Base-by-base conservation (phyloP, 2,888 invertebrate species). In the Ornithoptera priamus region DNA sequence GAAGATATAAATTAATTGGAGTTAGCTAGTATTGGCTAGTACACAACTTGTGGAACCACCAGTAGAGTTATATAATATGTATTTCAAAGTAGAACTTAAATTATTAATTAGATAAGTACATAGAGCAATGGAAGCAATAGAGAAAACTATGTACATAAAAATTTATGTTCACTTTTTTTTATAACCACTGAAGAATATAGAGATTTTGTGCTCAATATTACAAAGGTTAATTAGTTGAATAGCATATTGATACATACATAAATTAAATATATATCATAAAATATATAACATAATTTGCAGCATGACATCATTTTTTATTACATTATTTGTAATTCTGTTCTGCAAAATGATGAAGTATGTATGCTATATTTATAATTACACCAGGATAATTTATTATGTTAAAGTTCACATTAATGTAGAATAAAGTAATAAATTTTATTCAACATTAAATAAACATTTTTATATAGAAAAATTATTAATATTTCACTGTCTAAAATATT, bases 171-270 rank as follows among this genome's bases (percentile, higher is more conserved):
- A 15, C 5, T n/a, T 3, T 53, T 53, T n/a, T n/a, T 53, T 7
- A 53, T n/a, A 53, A 8, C n/a, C 5, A 53, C n/a, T 4, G 15
- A 53, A n/a, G 7, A n/a, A n/a, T 53, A n/a, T n/a, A n/a, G 6
- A 53, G 18, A 53, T 53, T 53, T 53, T 53, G 53, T 53, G 53
- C 53, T 53, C n/a, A 53, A 53, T 53, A 46, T 46, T 46, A 46
- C 46, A 46, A 15, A 46, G 8, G 10, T 15, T 46, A 46, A 46
- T 46, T 12, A 15, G 15, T 46, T 46, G 10, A 46, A 15, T 15
- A 46, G 10, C 15, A 46, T 46, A 46, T 46, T 46, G 46, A 15
- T 8, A 7, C 0, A 46, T 46, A n/a, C 2, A 53, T 15, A 46
- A 46, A 46, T 4, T 2, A 10, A 15, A 46, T 12, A 12, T 42